These are phyloP conservation scores for Peromyscus aztecus DNA, from an alignment of 2,797 vertebrate genomes.

Conservation along the genomic window DNA sequence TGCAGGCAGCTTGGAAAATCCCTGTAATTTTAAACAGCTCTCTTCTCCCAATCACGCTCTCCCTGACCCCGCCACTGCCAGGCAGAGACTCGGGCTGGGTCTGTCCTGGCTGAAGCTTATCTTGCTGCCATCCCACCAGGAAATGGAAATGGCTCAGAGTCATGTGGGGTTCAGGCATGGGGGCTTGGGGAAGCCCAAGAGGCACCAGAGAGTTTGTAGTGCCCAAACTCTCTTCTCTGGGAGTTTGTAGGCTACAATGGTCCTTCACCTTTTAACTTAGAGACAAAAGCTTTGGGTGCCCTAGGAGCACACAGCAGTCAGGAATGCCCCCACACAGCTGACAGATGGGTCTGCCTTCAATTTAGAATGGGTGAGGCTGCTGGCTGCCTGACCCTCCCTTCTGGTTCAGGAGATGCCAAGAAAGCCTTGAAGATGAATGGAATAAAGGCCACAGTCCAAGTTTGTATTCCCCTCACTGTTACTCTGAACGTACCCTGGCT, in stretches of 20 bases:
- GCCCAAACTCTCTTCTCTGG: neutral
- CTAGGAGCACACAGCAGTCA: constrained; percentile 75
- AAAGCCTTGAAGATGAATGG: constrained; percentile 61
- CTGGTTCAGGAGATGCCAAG: constrained; percentile 40
- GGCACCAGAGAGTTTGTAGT: neutral
- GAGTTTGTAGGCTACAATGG: constrained; percentile 67
- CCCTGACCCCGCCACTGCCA: neutral
- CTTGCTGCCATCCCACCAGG: constrained; percentile 38
- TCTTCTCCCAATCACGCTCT: neutral
- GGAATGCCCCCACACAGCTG: constrained; percentile 76
- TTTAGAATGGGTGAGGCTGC: neutral
- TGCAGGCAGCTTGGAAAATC: neutral
- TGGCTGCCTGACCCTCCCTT: constrained; percentile 62
- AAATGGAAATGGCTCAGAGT: neutral
- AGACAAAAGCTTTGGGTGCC: constrained; percentile 79
- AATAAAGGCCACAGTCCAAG: neutral
- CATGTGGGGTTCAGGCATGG: neutral
- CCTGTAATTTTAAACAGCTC: constrained; percentile 56
- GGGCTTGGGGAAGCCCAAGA: neutral
- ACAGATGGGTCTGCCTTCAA: constrained; percentile 76
- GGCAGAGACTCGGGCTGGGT: neutral
- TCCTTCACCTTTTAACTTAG: constrained; percentile 75
- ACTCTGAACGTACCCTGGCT: neutral
- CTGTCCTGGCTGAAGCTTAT: constrained; percentile 1
- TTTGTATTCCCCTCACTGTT: neutral